These are phyloP conservation scores for Danio aesculapii DNA, from an alignment of 2,797 vertebrate genomes.

Conservation along the genomic window DNA sequence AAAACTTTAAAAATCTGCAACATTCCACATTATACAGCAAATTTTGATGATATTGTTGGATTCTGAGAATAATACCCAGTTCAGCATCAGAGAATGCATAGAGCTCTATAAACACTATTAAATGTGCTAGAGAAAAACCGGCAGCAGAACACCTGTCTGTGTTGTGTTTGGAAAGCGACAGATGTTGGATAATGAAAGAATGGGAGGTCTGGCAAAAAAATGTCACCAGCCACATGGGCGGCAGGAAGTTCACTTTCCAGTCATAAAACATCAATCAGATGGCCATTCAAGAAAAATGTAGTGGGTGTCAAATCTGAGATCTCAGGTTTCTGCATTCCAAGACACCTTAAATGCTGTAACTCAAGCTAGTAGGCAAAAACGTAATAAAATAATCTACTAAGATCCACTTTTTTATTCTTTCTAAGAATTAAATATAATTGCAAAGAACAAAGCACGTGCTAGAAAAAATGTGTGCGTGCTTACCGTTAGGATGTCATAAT, in stretches of 20 bases:
- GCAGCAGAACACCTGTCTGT: slow-evolving; percentile 50
- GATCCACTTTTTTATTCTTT: not conserved
- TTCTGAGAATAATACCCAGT: too few species aligned
- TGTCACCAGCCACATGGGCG: not conserved
- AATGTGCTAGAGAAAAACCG: not conserved
- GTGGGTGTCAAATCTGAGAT: slow-evolving; percentile 3
- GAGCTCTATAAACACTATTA: slow-evolving; percentile 14
- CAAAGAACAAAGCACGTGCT: not conserved
- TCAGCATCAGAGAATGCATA: too few species aligned
- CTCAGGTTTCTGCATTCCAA: slow-evolving; percentile 10
- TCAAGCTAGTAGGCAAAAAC: not conserved
- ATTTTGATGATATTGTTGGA: too few species aligned
- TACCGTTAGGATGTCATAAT: slow-evolving; percentile 97
- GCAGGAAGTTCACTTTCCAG: slow-evolving; percentile 19
- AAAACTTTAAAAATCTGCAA: too few species aligned
- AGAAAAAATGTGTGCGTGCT: slow-evolving; percentile 64
- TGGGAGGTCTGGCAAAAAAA: slow-evolving; percentile 40
- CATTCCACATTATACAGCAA: too few species aligned
- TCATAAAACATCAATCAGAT: slow-evolving; percentile 22
- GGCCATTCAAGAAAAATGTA: not conserved
- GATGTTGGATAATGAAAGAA: slow-evolving; percentile 31
- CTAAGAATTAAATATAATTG: not conserved
- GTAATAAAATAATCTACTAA: not conserved
- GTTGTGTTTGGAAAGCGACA: slow-evolving; percentile 20
- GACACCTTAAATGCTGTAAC: not conserved